Evolutionary conservation across 2,113 vertebrate genomes (phyloP), one percentile per base, ranked within the genome.

Genomic region (Progne subis): DNA sequence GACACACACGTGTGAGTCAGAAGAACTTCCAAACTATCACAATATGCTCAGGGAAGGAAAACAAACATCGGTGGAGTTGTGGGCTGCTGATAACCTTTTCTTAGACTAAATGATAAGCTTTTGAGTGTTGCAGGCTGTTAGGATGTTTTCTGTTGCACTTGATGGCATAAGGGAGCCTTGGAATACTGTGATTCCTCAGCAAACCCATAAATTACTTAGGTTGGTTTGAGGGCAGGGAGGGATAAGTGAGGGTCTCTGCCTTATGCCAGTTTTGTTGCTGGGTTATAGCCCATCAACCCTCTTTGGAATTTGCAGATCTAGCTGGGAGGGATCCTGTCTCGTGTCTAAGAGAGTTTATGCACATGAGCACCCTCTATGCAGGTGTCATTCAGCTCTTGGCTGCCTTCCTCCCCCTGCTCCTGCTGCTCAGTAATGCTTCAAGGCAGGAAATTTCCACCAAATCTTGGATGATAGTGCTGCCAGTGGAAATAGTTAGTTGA

Each of bases 401-500:
- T 91, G 56, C 56, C n/a, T 55, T 92, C 52, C n/a, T 88, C 11
- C 52, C 21, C 2, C 37, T 67, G 23, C n/a, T 91, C 4, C 67
- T 1, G 12, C 49, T 81, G 82, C 80, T 80, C 74, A 74, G 64
- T 44, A 72, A 53, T 90, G 88, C 86, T 95, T 83, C 50, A 43
- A 86, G 61, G 56, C 92, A 93, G 93, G 57, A 64, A 75, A 57
- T 65, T 49, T 95, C 68, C 0, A 1, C 72, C 69, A 75, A 69
- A 69, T 75, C 80, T 61, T 78, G 57, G 49, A 81, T 75, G 72
- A 76, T 93, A 97, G 49, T 92, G 57, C 95, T 18, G 93, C 86
- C 88, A 93, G 91, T 96, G 92, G 87, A 97, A 97, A 96, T 87
- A 96, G 96, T 97, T 96, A 94, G 93, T 97, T 96, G 96, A 96